Evolutionary conservation across 2,797 vertebrate species (phyloP).

Genomic region (Meriones psammophilus): DNA sequence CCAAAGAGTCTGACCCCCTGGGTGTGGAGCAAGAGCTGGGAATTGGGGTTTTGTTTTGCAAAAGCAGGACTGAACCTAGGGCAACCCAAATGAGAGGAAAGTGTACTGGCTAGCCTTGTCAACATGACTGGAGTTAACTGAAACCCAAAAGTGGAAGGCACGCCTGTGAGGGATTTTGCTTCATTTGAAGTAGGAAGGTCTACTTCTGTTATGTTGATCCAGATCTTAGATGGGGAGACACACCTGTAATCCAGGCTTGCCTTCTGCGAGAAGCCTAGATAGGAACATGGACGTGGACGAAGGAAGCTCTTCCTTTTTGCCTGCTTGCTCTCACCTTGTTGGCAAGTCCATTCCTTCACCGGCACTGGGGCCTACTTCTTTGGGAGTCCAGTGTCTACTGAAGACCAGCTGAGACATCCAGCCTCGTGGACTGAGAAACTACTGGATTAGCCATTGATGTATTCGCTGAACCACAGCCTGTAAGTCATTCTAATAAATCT

Average conservation of each 20-base stretch:
- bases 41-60: neutral
- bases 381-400: neutral
- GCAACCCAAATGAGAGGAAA: neutral
- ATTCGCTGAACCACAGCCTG: no score
- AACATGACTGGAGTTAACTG: neutral
- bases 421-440: neutral
- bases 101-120: neutral
- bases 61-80: neutral
- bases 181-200: neutral
- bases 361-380: neutral
- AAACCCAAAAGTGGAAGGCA: neutral
- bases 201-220: neutral
- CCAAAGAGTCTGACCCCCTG: neutral
- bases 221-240: neutral
- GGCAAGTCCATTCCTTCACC: neutral
- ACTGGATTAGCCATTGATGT: neutral
- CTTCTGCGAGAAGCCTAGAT: neutral
- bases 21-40: neutral
- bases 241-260: neutral
- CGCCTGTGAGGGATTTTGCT: neutral
- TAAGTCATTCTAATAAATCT: neutral
- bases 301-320: neutral
- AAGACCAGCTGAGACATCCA: neutral
- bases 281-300: neutral
- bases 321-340: neutral